Base-by-base conservation (phyloP, 2,113 vertebrate genomes). In the Mesembrinibis cayennensis region DNA sequence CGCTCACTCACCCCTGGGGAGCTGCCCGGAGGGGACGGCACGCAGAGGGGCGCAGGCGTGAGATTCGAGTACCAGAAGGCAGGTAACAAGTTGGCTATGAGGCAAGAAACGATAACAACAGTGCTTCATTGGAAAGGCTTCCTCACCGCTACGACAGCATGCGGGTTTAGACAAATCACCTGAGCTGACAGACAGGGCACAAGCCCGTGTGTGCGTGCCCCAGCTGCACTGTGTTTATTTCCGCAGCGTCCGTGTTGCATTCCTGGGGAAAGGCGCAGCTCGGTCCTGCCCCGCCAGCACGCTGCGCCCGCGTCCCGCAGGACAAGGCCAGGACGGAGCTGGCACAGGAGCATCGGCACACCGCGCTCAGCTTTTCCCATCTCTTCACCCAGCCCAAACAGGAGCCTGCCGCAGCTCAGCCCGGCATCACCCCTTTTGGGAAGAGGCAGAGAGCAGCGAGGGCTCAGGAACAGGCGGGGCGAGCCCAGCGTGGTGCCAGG, bases 101-200 rank as follows among this genome's bases (percentile, higher is more conserved):
- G 58, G 23, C 58, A 50, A 65, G 22, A 58, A 71, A 45, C 0
- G 5, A 6, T 25, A 59, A 44, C n/a, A 36, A 10, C 8, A 32
- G 32, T 5, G 44, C 21, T 73, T 40, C 26, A 32, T 15, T 38
- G 38, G 69, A 82, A 72, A 40, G 32, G 36, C 26, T 74, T 52
- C 78, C 50, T 42, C 59, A 17, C 11, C 0, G 2, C 42, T 26
- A 16, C 32, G 10, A 7, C 0, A 1, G 36, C 30, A 15, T 1
- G 6, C 1, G 6, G 29, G 61, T n/a, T 58, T 23, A 58, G 15
- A 50, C 25, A 87, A n/a, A 42, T 7, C 50, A 27, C 59, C 61
- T 10, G 61, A 17, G 50, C n/a, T 26, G 42, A 32, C 77, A 50
- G 77, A 13, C 25, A 6, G 6, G 50, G 44, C 30, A 49, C 2